Conservation (phyloP, 2,797 vertebrate species). For the Heteromormyrus szaboi region DNA sequence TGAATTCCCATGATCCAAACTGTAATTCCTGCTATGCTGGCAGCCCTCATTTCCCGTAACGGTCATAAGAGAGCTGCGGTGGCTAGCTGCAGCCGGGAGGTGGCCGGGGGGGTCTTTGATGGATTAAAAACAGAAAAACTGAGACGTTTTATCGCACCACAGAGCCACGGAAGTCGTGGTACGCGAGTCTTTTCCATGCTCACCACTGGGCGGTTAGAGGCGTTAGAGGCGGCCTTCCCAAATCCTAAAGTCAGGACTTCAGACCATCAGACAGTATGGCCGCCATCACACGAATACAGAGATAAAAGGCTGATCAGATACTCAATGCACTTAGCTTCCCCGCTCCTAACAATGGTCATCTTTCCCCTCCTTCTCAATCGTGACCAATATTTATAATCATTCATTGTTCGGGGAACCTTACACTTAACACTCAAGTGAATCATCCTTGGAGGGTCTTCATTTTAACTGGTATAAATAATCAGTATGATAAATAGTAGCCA, state of each 20-base stretch:
- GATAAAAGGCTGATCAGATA: background rate
- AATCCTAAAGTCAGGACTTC: constrained; percentile 28
- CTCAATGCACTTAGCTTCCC: background rate
- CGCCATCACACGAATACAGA: constrained; percentile 23
- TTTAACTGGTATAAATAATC: background rate
- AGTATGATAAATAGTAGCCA: background rate
- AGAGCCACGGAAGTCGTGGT: background rate
- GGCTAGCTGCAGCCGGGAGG: background rate
- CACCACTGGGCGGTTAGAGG: background rate
- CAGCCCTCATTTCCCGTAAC: constrained; percentile 31
- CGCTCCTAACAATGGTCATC: background rate
- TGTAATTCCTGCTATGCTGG: constrained; percentile 28
- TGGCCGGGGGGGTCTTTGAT: constrained; percentile 41
- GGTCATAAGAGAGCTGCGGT: constrained; percentile 33
- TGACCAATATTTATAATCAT: background rate
- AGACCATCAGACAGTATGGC: constrained; percentile 37
- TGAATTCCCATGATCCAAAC: constrained; percentile 27
- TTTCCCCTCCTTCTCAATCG: background rate
- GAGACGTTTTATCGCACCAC: constrained; percentile 47
- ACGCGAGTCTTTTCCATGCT: background rate
- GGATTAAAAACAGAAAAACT: constrained; percentile 51
- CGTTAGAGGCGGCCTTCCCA: background rate
- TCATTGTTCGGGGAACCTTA: background rate
- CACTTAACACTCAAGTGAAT: background rate
- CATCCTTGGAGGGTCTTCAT: background rate